Base-by-base conservation (phyloP, 1,140 invertebrate species). In the Platyscapa corneri region DNA sequence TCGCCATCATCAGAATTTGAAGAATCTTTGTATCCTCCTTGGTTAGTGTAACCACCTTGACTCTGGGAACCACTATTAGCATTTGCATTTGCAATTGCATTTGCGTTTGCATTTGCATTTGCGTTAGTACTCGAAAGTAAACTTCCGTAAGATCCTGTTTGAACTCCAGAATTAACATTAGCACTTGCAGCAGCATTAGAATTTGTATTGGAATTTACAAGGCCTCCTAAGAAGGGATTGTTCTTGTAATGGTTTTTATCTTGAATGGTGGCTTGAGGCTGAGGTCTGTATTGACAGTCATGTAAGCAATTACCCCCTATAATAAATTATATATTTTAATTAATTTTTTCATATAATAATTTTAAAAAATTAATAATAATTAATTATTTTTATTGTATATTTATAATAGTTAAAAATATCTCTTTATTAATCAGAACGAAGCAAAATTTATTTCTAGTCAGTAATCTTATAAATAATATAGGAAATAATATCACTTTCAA, bases 51-150 rank as follows among this genome's bases (percentile, higher is more conserved):
- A 56, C 23, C 56, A 14, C 56, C 23, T 60, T 60, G 56, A 60
- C 0, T 27, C 30, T 23, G 56, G 0, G 27, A 60, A 30, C 82
- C 82, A 1, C 23, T 60, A 60, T 79, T 78, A 10, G 83, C 84
- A 34, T 60, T 87, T 6, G 88, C 85, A 56, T 84, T 78, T 8
- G 83, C 85, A 64, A 75, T 82, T 3, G 87, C 84, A 18, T 76
- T 74, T 3, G 86, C 77, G 20, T 87, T 85, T 14, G 85, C 88
- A 16, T 88, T 87, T 34, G 65, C 70, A 49, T 78, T 83, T 49
- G 85, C 72, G 34, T 81, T 80, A 32, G 82, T 30, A 14, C 30
- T 67, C 10, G 65, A n/a, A 10, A n/a, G 23, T 14, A 23, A 74
- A 32, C 12, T 16, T 12, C 46, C 46, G 46, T 32, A 49, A 34